These are phyloP conservation scores for Miichthys miiuy DNA, from an alignment of 2,797 vertebrate species.

Conservation along the genomic window DNA sequence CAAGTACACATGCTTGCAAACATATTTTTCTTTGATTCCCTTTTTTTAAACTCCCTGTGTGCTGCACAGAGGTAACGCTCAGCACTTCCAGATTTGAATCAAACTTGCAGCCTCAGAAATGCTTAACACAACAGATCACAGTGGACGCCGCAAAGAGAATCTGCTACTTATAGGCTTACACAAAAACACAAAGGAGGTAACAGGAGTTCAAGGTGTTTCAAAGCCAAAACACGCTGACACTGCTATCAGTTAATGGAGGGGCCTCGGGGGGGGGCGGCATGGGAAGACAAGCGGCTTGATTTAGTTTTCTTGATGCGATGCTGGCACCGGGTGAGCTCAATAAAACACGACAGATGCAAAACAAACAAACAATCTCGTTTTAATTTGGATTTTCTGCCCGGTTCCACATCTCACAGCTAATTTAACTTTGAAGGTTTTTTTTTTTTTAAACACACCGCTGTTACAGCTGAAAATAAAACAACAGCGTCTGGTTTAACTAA, in stretches of 20 bases:
- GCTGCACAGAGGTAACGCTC: conserved; percentile 22
- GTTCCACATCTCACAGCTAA: conserved; percentile 5
- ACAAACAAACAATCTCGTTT: conserved; percentile 20
- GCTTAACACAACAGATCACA: conserved; percentile 41
- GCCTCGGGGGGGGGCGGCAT: not conserved
- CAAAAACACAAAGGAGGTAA: conserved; percentile 21
- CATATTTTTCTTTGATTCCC: conserved; percentile 2
- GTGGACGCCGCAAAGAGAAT: conserved; percentile 23
- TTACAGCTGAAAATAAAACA: not conserved
- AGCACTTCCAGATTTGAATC: conserved; percentile 49
- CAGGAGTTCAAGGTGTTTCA: conserved; percentile 39
- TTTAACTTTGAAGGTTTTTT: not conserved
- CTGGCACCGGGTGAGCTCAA: conserved; percentile 6
- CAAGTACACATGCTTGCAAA: conserved; percentile 12
- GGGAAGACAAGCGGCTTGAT: conserved; percentile 9
- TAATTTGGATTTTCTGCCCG: conserved; percentile 18
- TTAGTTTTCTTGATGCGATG: conserved; percentile 32
- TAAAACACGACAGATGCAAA: conserved; percentile 28
- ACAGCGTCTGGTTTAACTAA: not conserved
- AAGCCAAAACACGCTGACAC: conserved; percentile 54
- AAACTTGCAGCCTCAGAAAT: conserved; percentile 32
- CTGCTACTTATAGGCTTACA: conserved; percentile 42
- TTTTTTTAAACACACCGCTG: too few relatives aligned
- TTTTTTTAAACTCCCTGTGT: conserved; percentile 4
- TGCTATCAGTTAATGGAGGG: conserved; percentile 39